Evolutionary conservation across 2,113 vertebrate species (phyloP).

Genomic region (Xenopus laevis): DNA sequence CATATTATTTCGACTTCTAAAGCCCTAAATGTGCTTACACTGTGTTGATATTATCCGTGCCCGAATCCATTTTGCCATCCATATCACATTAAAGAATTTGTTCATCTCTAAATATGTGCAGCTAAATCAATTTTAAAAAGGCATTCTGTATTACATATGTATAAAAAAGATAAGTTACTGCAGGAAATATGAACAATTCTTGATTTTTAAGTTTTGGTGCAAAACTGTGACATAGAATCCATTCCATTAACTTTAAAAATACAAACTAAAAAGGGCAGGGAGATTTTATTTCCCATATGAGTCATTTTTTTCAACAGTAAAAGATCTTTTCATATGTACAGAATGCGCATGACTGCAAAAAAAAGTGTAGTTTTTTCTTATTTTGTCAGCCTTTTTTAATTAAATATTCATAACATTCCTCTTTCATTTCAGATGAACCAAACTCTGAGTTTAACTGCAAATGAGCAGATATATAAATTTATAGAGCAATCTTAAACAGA

Average conservation of each 20-base stretch:
- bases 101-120: slow-evolving; percentile 49
- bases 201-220: slow-evolving; percentile 45
- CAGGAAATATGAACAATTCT: slow-evolving; percentile 45
- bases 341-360: slow-evolving; percentile 41
- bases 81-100: slow-evolving; percentile 46
- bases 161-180: slow-evolving; percentile 52
- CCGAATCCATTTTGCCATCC: slow-evolving; percentile 23
- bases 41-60: slow-evolving; percentile 12
- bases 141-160: slow-evolving; percentile 53
- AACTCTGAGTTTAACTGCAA: slow-evolving; percentile 12
- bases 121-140: slow-evolving; percentile 54
- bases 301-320: background rate
- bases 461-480: slow-evolving; percentile 34
- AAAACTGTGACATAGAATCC: slow-evolving; percentile 44
- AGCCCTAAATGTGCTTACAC: slow-evolving; percentile 23
- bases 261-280: slow-evolving; percentile 26
- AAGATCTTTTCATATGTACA: slow-evolving; percentile 7
- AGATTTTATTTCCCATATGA: slow-evolving; percentile 25
- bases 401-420: background rate
- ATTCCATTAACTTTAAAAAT: slow-evolving; percentile 53
- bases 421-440: slow-evolving; percentile 11
- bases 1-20: slow-evolving; percentile 3
- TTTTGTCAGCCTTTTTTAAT: slow-evolving; percentile 41
- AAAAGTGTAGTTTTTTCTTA: slow-evolving; percentile 49
- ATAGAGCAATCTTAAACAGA: slow-evolving; percentile 61